Base-by-base conservation (phyloP, 2,113 vertebrate species). In the Chascanopsetta lugubris region DNA sequence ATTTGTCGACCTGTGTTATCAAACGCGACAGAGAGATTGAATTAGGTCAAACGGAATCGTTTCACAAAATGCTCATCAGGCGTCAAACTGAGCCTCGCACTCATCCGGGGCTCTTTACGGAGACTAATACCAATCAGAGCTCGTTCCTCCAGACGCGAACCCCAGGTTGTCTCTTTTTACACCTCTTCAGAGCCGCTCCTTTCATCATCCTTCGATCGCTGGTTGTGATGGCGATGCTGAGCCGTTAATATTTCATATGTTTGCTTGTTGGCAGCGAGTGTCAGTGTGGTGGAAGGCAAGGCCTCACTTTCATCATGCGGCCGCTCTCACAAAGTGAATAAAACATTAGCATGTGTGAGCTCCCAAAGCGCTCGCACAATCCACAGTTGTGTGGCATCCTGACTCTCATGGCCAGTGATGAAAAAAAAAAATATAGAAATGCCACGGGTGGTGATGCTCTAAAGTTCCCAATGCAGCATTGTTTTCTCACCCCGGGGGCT, bases 211-310 rank as follows among this genome's bases (percentile, higher is more conserved):
- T 72, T 29, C 46, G 47, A 86, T 90, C 82, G 63, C 63, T 51
- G 68, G 58, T 70, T 85, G 83, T 56, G 36, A 36, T 49, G 49
- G 82, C 53, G 38, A 38, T 56, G 50, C 85, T 83, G 70, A 54
- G 56, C 79, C 71, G 73, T 93, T 84, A 92, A 93, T 92, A 90
- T 92, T 92, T 89, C 58, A 89, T 89, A 62, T 79, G 80, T 88
- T 87, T 84, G 84, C 87, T 85, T 50, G 82, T 83, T 82, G 88
- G 82, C 82, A 80, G 84, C 45, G 64, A 56, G 83, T 73, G 84
- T 85, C 79, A 77, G 63, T 66, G 77, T 81, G 51, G 82, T 84
- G 77, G 82, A 79, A 87, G 83, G 74, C 61, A 57, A 84, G 69
- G 76, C 61, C 76, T 69, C 45, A 49, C 80, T 88, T 87, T 88